Percentiles rank a stretch among this genome's conserved stretches.
These are phyloP conservation scores for Microplitis deprimator DNA, from an alignment of 2,888 invertebrate species.

Conservation along the genomic window DNA sequence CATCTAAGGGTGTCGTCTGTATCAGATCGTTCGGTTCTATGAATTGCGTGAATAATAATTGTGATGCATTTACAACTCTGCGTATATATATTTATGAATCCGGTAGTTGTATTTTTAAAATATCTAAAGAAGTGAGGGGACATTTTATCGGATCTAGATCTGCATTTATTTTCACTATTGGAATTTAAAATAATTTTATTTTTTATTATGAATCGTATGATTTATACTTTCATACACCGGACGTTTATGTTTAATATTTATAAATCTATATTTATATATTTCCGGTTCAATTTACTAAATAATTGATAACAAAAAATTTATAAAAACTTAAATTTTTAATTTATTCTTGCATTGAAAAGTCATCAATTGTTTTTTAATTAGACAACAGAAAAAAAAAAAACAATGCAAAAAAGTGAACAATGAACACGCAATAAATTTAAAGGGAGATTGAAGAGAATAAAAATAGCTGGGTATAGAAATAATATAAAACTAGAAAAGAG, in stretches of 20 bases:
- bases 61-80: background rate
- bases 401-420: background rate
- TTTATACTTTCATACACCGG: background rate
- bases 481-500: constrained; percentile 3
- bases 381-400: background rate
- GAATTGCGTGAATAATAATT: constrained; percentile 34
- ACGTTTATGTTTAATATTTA: background rate
- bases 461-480: constrained; percentile 6
- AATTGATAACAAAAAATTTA: background rate
- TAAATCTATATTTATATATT: background rate
- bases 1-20: constrained; percentile 1
- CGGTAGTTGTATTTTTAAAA: background rate
- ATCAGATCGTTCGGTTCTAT: constrained; percentile 12
- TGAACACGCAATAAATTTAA: constrained; percentile 9
- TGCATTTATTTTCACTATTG: background rate
- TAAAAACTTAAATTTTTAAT: background rate
- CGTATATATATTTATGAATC: background rate
- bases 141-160: background rate
- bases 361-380: background rate
- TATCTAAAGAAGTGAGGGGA: background rate
- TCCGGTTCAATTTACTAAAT: background rate
- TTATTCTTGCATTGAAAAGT: background rate
- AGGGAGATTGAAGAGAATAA: background rate
- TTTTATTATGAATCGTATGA: background rate
- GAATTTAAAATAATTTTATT: background rate